phyloP scores from a whole-genome alignment of 2,888 invertebrate species.

The Thereva nobilitata region DNA sequence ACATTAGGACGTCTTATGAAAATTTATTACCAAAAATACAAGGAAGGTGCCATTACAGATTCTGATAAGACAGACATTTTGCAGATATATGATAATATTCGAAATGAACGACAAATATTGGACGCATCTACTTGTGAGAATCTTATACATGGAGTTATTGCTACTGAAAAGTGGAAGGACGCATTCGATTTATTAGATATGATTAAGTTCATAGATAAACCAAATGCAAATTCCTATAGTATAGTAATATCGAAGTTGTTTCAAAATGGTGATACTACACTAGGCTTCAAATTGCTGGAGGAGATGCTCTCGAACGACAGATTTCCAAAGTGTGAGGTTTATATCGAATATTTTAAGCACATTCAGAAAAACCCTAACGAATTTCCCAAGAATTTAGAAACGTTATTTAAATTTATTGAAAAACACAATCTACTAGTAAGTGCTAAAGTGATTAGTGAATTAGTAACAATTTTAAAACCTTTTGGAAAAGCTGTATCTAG shows the following conservation, averaged over 20 bases:
- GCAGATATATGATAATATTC: slow-evolving; percentile 55
- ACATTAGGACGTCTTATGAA: slow-evolving; percentile 63
- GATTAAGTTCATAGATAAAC: slow-evolving; percentile 60
- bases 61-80: slow-evolving; percentile 63
- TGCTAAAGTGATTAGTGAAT: slow-evolving; percentile 50
- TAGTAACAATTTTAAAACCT: slow-evolving; percentile 46
- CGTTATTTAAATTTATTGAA: slow-evolving; percentile 64
- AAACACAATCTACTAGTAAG: slow-evolving; percentile 59
- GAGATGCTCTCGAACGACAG: slow-evolving; percentile 59
- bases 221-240: slow-evolving; percentile 61
- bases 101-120: slow-evolving; percentile 62
- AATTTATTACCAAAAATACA: slow-evolving; percentile 59
- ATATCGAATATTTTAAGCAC: slow-evolving; percentile 62
- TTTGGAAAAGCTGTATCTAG: neutral
- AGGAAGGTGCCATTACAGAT: slow-evolving; percentile 50
- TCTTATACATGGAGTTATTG: slow-evolving; percentile 66
- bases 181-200: slow-evolving; percentile 65
- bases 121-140: slow-evolving; percentile 66
- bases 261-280: slow-evolving; percentile 49
- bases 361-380: slow-evolving; percentile 55
- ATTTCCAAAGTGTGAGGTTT: slow-evolving; percentile 60
- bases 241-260: slow-evolving; percentile 65
- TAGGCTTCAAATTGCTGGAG: slow-evolving; percentile 67
- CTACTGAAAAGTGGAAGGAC: slow-evolving; percentile 68
- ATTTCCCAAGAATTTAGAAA: slow-evolving; percentile 60